Base-by-base conservation (phyloP, 2,797 vertebrate genomes). In the Thunnus albacares region DNA sequence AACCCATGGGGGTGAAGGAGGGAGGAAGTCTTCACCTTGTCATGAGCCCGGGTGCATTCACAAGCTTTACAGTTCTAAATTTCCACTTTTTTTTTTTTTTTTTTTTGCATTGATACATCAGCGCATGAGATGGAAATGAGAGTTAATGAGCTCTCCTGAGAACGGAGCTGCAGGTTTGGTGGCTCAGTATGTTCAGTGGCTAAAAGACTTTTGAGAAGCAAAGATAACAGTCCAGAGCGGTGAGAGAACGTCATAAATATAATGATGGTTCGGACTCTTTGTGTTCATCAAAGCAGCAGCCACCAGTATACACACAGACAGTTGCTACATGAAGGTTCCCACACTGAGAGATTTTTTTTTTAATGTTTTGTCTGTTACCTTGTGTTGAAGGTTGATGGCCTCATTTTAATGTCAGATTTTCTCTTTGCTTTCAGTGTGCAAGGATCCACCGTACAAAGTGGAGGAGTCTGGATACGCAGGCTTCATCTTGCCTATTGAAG, bases 401-500 rank as follows among this genome's bases (percentile, higher is more conserved):
- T 67, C 17, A 35, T 55, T 22, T 45, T 73, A 82, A 85, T 38
- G 2, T 9, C 14, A 3, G 0, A 12, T 61, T 43, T 45, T 67
- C 18, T 82, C 28, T 83, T 90, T 88, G 80, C 3, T 95, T 96
- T 82, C 95, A 99, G 98, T 99, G 91, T 98, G 97, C 93, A 99
- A 98, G 94, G 98, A 99, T 90, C 98, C 98, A 62, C 98, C 98
- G 0, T 99, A 99, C 94, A 99, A 99, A 96, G 97, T 99, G 92
- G 98, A 99, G 94, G 98, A 99, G 94, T 99, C 96, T 82, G 98
- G 98, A 87, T 99, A 99, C 92, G 98, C 98, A 88, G 98, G 98
- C 90, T 99, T 99, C 92, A 99, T 99, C 93, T 94, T 99, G 94
- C 98, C 97, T 22, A 98, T 99, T 91, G 98, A 99, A 91, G 98